Conservation (phyloP, 2,888 invertebrate species). For the Mimachlamys varia region DNA sequence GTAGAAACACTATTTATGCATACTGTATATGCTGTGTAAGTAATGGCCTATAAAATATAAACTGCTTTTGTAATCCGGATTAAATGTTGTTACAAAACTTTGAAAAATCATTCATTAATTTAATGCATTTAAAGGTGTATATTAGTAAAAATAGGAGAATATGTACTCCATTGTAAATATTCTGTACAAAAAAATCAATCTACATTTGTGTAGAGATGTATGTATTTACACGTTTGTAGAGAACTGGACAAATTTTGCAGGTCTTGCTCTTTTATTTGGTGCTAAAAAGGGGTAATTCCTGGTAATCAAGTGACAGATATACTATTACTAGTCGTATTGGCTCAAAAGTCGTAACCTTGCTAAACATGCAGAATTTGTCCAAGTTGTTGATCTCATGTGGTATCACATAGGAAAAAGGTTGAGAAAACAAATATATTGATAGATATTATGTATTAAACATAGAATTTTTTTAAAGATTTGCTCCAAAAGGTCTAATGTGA, state of each 20-base stretch:
- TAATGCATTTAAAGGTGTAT: not conserved
- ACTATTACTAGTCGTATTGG: not conserved
- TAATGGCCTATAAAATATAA: not conserved
- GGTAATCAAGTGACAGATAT: not conserved
- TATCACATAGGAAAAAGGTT: conserved; percentile 10
- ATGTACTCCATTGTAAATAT: not conserved
- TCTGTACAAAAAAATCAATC: not conserved
- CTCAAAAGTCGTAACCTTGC: not conserved
- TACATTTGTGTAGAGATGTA: not conserved
- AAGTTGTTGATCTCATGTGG: not conserved
- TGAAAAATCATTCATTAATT: not conserved
- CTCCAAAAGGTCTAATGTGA: not conserved
- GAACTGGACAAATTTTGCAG: conserved; percentile 12
- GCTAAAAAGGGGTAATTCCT: conserved; percentile 28
- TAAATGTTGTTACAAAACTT: not conserved
- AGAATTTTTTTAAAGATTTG: not conserved
- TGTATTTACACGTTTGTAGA: not conserved
- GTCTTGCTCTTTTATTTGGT: conserved; percentile 7
- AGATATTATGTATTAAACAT: not conserved
- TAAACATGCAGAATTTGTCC: not conserved
- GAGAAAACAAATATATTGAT: not conserved
- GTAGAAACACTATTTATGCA: not conserved
- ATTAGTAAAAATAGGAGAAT: not conserved
- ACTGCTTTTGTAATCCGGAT: not conserved
- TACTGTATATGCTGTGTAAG: not conserved